Base-by-base conservation (phyloP, 2,797 vertebrate species). In the Arrhamphus sclerolepis region DNA sequence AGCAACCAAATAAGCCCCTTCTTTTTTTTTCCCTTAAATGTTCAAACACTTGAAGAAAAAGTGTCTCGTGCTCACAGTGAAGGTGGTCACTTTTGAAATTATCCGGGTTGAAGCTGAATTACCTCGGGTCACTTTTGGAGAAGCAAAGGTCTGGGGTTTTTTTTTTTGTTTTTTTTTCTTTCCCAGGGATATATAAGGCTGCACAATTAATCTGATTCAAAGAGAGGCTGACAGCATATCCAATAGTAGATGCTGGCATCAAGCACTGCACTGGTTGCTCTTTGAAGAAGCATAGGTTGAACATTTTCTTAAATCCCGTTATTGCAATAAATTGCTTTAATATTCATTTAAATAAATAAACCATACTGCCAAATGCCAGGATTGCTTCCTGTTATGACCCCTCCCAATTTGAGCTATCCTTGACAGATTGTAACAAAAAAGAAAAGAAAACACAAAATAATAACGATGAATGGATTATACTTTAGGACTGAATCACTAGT, bases 311-410 rank as follows among this genome's bases (percentile, higher is more conserved):
- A 14, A 14, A 80, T 66, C 72, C 51, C 50, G 49, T 76, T 71
- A 71, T 60, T 16, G 39, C 8, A 42, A 49, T 22, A 9, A 49
- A 24, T 46, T 46, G 13, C n/a, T 66, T 48, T 54, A 52, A 75
- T 38, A 54, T 22, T 19, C 11, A 5, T 46, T 21, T 13, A 22
- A 49, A 66, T 69, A 22, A 34, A 48, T 28, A 9, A 24, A 29
- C 28, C 42, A 61, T 62, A 73, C 66, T 73, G 41, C 24, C 68
- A 66, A 63, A 63, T 73, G 41, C 24, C 68, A 66, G 64, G 62
- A 71, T 19, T 46, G 57, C 38, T 54, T 90, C 87, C 90, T 85
- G 75, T 90, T 89, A 90, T 66, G 22, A 40, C 29, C 59, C 49
- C 63, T 78, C 67, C 69, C 48, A 29, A 20, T 59, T 19, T 71